phyloP scores from a whole-genome alignment of 2,113 vertebrate genomes.

The Condylura cristata region DNA sequence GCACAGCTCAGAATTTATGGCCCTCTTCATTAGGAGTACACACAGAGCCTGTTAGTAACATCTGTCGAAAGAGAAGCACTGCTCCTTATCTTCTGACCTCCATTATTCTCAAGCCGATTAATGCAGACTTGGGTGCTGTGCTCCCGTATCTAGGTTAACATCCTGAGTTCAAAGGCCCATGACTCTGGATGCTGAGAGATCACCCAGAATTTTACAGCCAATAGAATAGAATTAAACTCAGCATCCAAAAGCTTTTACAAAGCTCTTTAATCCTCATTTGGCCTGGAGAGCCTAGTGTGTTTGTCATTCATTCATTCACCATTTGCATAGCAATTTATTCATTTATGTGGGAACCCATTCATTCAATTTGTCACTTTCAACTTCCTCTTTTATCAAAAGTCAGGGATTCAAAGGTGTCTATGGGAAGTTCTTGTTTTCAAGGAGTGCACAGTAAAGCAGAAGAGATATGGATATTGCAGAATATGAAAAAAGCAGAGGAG shows the following conservation, averaged over 20 bases:
- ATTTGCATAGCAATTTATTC: background rate
- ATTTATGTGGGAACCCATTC: background rate
- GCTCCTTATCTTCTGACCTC: slow-evolving; percentile 61
- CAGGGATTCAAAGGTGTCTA: background rate
- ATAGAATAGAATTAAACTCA: background rate
- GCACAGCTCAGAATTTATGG: slow-evolving; percentile 63
- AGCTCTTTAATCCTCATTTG: background rate
- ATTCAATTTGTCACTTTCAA: background rate
- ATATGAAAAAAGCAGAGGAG: background rate
- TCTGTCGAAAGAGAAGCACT: background rate
- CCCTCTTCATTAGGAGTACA: slow-evolving; percentile 74
- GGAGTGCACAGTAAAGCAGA: background rate
- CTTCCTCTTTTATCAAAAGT: background rate
- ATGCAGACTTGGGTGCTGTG: background rate
- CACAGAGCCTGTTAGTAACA: slow-evolving; percentile 67
- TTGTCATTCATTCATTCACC: background rate
- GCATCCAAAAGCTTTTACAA: background rate
- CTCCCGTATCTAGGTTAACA: background rate
- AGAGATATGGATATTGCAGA: background rate
- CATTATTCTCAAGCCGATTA: slow-evolving; percentile 6
- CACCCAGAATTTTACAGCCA: background rate
- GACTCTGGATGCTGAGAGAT: background rate
- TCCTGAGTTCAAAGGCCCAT: slow-evolving; percentile 1
- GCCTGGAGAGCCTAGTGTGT: background rate
- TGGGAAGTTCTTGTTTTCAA: background rate